Evolutionary conservation across 2,797 vertebrate genomes (phyloP).

Genomic region (Melanotaenia maccullochi): DNA sequence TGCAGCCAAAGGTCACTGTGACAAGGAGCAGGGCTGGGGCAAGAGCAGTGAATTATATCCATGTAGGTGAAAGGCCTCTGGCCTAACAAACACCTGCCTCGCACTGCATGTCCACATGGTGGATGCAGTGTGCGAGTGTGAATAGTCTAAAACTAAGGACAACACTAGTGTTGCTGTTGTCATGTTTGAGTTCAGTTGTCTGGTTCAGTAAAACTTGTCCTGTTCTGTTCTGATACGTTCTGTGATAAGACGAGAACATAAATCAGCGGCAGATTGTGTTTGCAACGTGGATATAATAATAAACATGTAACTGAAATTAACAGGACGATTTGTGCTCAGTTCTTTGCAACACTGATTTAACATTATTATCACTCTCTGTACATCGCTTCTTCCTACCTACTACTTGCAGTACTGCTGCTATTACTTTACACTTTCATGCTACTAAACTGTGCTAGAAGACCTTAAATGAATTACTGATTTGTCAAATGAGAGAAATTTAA

Average conservation of each 20-base stretch:
- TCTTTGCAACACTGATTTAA: background rate
- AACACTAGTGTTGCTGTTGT: slow-evolving; percentile 19
- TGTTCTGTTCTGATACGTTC: slow-evolving; percentile 5
- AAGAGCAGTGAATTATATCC: slow-evolving; percentile 16
- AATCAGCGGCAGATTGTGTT: background rate
- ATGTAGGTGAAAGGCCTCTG: slow-evolving; percentile 63
- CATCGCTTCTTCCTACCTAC: background rate
- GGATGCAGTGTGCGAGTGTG: background rate
- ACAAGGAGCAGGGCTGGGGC: slow-evolving; percentile 23
- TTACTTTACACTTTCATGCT: background rate
- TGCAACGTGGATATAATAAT: slow-evolving; percentile 14
- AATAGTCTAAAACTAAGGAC: slow-evolving; percentile 8
- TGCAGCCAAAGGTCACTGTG: slow-evolving; percentile 51
- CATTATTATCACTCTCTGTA: background rate
- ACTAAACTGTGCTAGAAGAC: background rate
- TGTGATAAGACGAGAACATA: slow-evolving; percentile 46
- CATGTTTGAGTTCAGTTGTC: background rate
- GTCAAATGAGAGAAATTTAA: background rate
- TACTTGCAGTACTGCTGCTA: background rate
- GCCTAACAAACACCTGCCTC: slow-evolving; percentile 1
- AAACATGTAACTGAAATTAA: background rate
- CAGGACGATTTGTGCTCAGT: slow-evolving; percentile 7
- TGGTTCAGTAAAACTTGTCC: background rate
- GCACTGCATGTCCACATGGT: background rate
- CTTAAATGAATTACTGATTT: background rate